Percentiles rank a stretch among this genome's conserved stretches.
Evolutionary conservation across 1,140 invertebrate genomes (phyloP).

Genomic region (Mylabris phalerata): DNA sequence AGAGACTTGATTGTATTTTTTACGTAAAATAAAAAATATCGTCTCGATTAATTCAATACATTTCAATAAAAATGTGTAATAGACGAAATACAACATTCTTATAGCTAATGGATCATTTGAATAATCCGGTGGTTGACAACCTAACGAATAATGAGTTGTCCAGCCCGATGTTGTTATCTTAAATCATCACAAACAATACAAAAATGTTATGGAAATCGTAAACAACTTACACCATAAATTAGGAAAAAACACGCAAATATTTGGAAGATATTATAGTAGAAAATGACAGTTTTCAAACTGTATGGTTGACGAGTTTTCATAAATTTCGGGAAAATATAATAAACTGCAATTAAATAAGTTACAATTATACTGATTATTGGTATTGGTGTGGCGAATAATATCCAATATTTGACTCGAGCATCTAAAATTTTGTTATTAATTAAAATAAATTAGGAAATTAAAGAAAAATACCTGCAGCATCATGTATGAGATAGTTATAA

Average conservation of each 20-base stretch:
- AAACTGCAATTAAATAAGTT: constrained; percentile 58
- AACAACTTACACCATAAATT: constrained; percentile 39
- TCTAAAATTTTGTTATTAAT: constrained; percentile 44
- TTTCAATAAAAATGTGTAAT: constrained; percentile 48
- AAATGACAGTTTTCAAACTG: constrained; percentile 49
- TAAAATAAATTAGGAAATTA: constrained; percentile 4
- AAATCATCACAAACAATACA: not conserved
- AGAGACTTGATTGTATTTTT: constrained; percentile 64
- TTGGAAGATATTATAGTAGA: constrained; percentile 56
- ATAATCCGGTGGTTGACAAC: constrained; percentile 62
- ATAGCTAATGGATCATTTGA: constrained; percentile 52
- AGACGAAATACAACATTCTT: constrained; percentile 46
- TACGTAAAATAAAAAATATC: constrained; percentile 63
- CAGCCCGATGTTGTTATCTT: constrained; percentile 23
- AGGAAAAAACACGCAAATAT: constrained; percentile 46
- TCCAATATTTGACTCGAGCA: constrained; percentile 52
- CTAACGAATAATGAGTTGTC: constrained; percentile 46
- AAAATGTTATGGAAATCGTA: not conserved
- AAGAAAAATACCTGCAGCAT: not conserved
- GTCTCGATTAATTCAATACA: constrained; percentile 45
- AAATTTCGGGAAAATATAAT: constrained; percentile 54
- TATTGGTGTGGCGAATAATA: constrained; percentile 50
- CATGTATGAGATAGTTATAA: constrained; percentile 5
- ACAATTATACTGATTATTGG: constrained; percentile 47
- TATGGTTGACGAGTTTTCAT: constrained; percentile 57